A percentile compares a stretch with the other conserved stretches of the same genome.
These are phyloP conservation scores for Drosophila demipolita DNA, from an alignment of 2,888 invertebrate species.

Conservation along the genomic window DNA sequence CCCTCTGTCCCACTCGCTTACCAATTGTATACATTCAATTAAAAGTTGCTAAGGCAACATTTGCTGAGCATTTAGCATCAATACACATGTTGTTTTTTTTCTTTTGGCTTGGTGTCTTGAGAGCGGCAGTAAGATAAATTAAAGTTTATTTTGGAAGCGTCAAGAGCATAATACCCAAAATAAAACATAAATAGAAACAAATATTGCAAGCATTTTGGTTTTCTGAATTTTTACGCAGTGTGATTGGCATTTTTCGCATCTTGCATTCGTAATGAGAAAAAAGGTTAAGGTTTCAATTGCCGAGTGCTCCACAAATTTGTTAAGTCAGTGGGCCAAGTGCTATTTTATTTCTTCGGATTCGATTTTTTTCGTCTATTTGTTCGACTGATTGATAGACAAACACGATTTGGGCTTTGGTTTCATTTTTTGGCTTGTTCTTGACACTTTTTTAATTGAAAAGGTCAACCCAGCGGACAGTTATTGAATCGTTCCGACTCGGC, in stretches of 20 bases:
- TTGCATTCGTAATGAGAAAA: slow-evolving; percentile 72
- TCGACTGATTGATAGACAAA: slow-evolving; percentile 76
- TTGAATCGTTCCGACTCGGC: slow-evolving; percentile 3
- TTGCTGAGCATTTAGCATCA: slow-evolving; percentile 63
- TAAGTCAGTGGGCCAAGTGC: slow-evolving; percentile 44
- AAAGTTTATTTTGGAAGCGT: slow-evolving; percentile 63
- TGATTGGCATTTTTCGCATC: slow-evolving; percentile 27
- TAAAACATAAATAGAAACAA: slow-evolving; percentile 39
- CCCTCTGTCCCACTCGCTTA: background rate
- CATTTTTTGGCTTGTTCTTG: slow-evolving; percentile 32
- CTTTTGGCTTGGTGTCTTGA: slow-evolving; percentile 9
- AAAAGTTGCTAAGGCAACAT: slow-evolving; percentile 70
- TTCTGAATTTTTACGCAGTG: slow-evolving; percentile 22
- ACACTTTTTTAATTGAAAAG: slow-evolving; percentile 68
- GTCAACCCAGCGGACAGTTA: slow-evolving; percentile 31
- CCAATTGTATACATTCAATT: slow-evolving; percentile 67
- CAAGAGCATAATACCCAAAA: slow-evolving; percentile 38
- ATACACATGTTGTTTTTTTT: slow-evolving; percentile 12
- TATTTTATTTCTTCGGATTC: background rate
- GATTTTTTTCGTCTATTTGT: slow-evolving; percentile 48
- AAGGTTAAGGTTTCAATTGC: slow-evolving; percentile 66
- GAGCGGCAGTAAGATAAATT: slow-evolving; percentile 42
- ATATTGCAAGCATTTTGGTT: slow-evolving; percentile 20
- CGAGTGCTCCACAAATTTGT: slow-evolving; percentile 51
- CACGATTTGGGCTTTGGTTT: slow-evolving; percentile 32